Conservation (phyloP, 2,888 invertebrate genomes). For the Lochmaea capreae region DNA sequence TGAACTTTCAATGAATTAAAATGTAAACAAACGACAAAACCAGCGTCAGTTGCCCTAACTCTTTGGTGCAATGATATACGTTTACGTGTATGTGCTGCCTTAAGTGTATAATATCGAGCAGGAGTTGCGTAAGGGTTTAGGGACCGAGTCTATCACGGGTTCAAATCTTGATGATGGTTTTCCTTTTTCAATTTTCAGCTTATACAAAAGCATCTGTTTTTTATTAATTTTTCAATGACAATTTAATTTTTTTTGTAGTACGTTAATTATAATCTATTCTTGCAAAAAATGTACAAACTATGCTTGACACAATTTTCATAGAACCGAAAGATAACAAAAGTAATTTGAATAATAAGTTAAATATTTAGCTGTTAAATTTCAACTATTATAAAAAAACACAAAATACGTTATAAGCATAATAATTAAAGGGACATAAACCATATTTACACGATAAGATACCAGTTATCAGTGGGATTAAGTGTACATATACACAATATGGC, state of each 20-base stretch:
- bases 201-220: too few relatives aligned
- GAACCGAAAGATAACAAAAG: constrained; percentile 11
- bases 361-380: constrained; percentile 2
- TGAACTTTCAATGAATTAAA: too few relatives aligned
- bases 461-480: constrained; percentile 23
- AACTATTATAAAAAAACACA: constrained; percentile 9
- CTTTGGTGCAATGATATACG: too few relatives aligned
- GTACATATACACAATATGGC: constrained; percentile 20
- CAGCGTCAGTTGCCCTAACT: too few relatives aligned
- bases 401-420: constrained; percentile 8
- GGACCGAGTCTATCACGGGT: too few relatives aligned
- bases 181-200: too few relatives aligned
- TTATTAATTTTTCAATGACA: too few relatives aligned
- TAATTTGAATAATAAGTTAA: constrained; percentile 6
- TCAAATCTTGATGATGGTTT: too few relatives aligned
- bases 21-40: too few relatives aligned
- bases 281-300: background rate
- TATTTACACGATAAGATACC: constrained; percentile 28
- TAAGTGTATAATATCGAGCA: too few relatives aligned
- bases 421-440: constrained; percentile 29
- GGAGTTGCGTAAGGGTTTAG: too few relatives aligned
- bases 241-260: background rate
- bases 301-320: background rate
- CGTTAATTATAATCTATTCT: background rate
- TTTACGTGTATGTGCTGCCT: too few relatives aligned